Evolutionary conservation across 2,113 vertebrate genomes (phyloP).

Genomic region (Spilogale gracilis): DNA sequence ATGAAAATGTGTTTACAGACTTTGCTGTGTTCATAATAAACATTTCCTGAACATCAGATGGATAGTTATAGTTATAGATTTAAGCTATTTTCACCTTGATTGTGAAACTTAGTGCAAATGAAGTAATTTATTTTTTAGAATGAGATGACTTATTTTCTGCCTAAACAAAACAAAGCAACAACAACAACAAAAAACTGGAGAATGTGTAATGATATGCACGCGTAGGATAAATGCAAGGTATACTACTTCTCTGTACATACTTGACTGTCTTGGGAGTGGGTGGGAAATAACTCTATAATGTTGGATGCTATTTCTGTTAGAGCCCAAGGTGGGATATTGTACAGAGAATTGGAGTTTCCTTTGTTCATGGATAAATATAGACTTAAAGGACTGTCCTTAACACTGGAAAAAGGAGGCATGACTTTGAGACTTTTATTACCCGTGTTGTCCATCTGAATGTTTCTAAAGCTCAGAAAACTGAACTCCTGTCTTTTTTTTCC

Average conservation of each 20-base stretch:
- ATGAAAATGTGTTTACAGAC: neutral
- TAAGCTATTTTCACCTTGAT: constrained; percentile 7
- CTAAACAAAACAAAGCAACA: neutral
- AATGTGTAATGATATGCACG: neutral
- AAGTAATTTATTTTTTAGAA: neutral
- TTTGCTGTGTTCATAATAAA: neutral
- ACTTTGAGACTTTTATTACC: constrained; percentile 57
- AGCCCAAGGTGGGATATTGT: constrained; percentile 11
- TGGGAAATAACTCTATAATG: constrained; percentile 12
- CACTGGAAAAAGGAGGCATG: neutral
- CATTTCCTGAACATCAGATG: neutral
- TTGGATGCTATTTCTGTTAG: constrained; percentile 51
- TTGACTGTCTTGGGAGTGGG: neutral
- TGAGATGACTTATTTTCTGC: neutral
- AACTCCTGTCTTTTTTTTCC: neutral
- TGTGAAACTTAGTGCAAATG: neutral
- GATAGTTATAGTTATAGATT: neutral
- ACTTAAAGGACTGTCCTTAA: constrained; percentile 54
- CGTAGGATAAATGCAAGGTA: neutral
- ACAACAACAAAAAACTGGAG: neutral
- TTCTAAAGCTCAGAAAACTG: constrained; percentile 30
- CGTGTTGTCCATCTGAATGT: constrained; percentile 29
- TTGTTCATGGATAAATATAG: constrained; percentile 76
- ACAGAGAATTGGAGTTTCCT: constrained; percentile 60
- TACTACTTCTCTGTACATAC: neutral